phyloP scores from a whole-genome alignment of 2,797 vertebrate species.

The Sardinella longiceps region DNA sequence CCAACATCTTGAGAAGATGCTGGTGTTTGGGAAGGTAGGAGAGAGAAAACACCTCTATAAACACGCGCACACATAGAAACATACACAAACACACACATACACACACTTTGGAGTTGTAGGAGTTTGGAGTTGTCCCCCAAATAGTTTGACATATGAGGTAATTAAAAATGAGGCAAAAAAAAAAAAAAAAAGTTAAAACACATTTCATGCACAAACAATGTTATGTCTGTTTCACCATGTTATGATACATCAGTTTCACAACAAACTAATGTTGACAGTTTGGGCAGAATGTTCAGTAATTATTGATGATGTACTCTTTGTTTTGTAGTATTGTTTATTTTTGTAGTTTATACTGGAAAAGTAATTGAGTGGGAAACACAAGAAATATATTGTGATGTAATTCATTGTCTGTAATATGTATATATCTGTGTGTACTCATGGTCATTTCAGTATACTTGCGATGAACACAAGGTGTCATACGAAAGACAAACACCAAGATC shows the following conservation, averaged over 20 bases:
- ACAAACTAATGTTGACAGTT: constrained; percentile 59
- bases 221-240: constrained; percentile 58
- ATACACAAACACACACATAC: neutral
- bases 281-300: constrained; percentile 51
- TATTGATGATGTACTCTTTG: constrained; percentile 46
- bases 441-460: constrained; percentile 72
- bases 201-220: constrained; percentile 42
- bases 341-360: constrained; percentile 72
- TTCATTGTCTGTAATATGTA: constrained; percentile 73
- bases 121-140: too few relatives aligned
- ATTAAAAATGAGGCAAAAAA: constrained; percentile 6
- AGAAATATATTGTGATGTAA: constrained; percentile 63
- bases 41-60: constrained; percentile 19
- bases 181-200: constrained; percentile 47
- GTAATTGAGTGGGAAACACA: constrained; percentile 57
- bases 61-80: constrained; percentile 33
- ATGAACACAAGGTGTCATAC: constrained; percentile 60
- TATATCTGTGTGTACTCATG: constrained; percentile 71
- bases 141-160: constrained; percentile 13
- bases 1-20: constrained; percentile 66
- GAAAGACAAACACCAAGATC: neutral
- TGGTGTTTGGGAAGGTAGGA: constrained; percentile 55
- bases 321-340: constrained; percentile 57
- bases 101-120: neutral
- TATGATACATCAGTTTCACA: constrained; percentile 48